A percentile compares a stretch with the other conserved stretches of the same genome.
Evolutionary conservation across 2,888 invertebrate species (phyloP).

Genomic region (Bunonema sp.): DNA sequence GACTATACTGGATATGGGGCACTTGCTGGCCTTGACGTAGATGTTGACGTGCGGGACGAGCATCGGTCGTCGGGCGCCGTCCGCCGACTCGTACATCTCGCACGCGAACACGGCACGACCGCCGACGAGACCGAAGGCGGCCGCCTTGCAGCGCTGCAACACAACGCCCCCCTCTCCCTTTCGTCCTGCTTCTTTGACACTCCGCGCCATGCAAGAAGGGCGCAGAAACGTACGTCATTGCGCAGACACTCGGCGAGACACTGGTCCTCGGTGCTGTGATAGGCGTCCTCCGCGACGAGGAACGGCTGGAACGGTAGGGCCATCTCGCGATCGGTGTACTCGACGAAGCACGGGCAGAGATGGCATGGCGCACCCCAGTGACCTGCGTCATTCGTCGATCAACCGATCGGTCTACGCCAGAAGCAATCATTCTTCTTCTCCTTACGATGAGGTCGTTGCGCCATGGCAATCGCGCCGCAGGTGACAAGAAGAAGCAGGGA

Average conservation of each 20-base stretch:
- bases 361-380: conserved; percentile 36
- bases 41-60: conserved; percentile 36
- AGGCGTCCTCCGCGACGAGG: conserved; percentile 29
- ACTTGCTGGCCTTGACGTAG: conserved; percentile 26
- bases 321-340: conserved; percentile 38
- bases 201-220: neutral
- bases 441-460: no score
- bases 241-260: conserved; percentile 35
- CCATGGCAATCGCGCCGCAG: no score
- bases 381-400: conserved; percentile 11
- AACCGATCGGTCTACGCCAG: no score
- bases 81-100: conserved; percentile 25
- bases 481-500: no score
- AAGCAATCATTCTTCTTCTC: no score
- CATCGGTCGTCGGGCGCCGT: conserved; percentile 14
- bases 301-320: conserved; percentile 26
- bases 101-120: conserved; percentile 40
- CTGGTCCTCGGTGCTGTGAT: conserved; percentile 32
- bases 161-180: neutral
- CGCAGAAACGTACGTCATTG: conserved; percentile 15
- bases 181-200: neutral
- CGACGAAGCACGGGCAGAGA: conserved; percentile 37
- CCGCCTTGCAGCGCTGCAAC: conserved; percentile 32
- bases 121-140: conserved; percentile 38
- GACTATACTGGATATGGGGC: conserved; percentile 16